Base-by-base conservation (phyloP, 2,888 invertebrate genomes). In the Acheta domesticus region DNA sequence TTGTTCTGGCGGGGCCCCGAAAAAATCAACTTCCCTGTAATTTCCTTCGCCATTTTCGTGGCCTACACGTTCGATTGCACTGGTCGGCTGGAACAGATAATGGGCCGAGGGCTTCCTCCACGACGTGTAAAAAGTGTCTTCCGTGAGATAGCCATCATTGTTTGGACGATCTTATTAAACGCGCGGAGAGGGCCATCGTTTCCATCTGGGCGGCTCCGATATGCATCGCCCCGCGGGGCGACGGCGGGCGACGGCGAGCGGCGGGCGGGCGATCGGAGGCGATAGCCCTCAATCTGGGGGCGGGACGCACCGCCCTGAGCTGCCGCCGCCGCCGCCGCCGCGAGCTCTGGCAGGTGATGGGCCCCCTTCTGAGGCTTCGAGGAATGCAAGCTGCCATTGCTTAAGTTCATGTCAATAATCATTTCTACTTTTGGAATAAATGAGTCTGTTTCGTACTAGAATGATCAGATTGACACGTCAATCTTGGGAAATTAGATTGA, bases 1-100 rank as follows among this genome's bases (percentile, higher is more conserved):
- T 62, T 62, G 62, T 62, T 62, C 16, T 62, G 62, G 62, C n/a
- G 62, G 12, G 11, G 62, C 16, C 36, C 62, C 62, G 62, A 62
- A 62, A 62, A 62, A 62, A 62, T 62, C 62, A 62, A 62, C 62
- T 62, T 62, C 62, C 62, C 62, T 62, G 62, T 62, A 62, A 62
- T 62, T 62, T 62, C 62, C 62, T 62, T 62, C 62, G 62, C 62
- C 62, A 62, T 16, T 62, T 62, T 62, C 16, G 62, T 62, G 62
- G 62, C 62, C 62, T 62, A 62, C 62, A 62, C 62, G 62, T 62
- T 62, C 62, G 62, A 14, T 16, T 62, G 62, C 62, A 62, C 62
- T 62, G 62, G 62, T 62, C 62, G 62, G 62, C 62, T 62, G 62
- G 16, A 62, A 62, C 62, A 62, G 62, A 62, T 62, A 62, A 62